These are phyloP conservation scores for Drosophila ogumai DNA, from an alignment of 1,140 invertebrate species.

Conservation along the genomic window DNA sequence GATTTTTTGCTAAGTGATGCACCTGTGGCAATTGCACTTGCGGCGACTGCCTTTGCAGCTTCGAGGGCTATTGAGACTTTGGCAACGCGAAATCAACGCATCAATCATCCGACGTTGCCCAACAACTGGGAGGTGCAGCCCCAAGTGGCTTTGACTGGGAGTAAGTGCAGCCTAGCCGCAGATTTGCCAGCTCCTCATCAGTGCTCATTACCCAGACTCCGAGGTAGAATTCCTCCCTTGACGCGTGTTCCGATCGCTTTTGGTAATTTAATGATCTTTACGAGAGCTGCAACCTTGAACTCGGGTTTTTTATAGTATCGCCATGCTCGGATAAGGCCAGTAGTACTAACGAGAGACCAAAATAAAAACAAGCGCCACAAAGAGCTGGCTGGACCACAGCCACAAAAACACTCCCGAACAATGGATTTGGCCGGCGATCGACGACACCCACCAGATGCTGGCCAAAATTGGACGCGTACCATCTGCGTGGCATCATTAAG, in stretches of 20 bases:
- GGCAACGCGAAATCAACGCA: constrained; percentile 68
- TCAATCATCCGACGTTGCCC: constrained; percentile 74
- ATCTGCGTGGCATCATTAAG: constrained; percentile 62
- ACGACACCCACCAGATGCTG: constrained; percentile 64
- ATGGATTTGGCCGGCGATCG: constrained; percentile 34
- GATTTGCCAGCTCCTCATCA: not conserved
- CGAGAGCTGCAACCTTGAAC: constrained; percentile 63
- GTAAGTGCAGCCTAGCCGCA: constrained; percentile 42
- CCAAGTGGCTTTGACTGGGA: constrained; percentile 14
- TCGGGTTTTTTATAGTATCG: constrained; percentile 45
- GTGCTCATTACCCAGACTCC: constrained; percentile 28
- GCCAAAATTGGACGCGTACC: constrained; percentile 53
- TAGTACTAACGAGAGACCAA: constrained; percentile 67
- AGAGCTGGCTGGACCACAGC: constrained; percentile 2
- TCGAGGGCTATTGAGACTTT: constrained; percentile 72
- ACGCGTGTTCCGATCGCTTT: constrained; percentile 22
- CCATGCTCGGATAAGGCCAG: constrained; percentile 66
- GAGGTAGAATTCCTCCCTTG: constrained; percentile 42
- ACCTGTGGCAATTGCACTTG: constrained; percentile 23
- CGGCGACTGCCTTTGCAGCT: constrained; percentile 45
- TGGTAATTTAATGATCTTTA: constrained; percentile 36
- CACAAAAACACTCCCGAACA: constrained; percentile 56
- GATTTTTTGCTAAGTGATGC: constrained; percentile 24
- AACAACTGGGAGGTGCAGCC: constrained; percentile 30
- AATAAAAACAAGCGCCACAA: constrained; percentile 46